These are phyloP conservation scores for Malaclemys terrapin DNA, from an alignment of 2,113 vertebrate species.

Conservation along the genomic window DNA sequence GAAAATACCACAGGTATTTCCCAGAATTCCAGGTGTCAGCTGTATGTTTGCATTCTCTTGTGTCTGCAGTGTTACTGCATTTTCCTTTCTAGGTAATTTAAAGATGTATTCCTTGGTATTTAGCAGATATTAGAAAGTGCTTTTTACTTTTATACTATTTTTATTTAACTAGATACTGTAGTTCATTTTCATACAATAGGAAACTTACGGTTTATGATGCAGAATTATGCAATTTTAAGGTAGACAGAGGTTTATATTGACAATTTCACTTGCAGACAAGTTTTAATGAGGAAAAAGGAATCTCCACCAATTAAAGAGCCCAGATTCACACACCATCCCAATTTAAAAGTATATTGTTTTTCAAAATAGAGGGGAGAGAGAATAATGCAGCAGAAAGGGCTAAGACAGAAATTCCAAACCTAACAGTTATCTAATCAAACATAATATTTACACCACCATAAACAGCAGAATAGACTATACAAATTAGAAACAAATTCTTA, in stretches of 20 bases:
- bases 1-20: constrained; percentile 62
- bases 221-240: constrained; percentile 31
- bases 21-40: constrained; percentile 51
- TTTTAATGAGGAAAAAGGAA: background rate
- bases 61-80: background rate
- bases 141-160: background rate
- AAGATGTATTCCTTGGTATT: constrained; percentile 31
- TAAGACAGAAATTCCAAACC: background rate
- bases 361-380: accelerated
- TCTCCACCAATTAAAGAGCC: background rate
- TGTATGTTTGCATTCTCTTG: constrained; percentile 5
- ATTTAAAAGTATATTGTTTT: background rate
- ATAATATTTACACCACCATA: background rate
- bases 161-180: background rate
- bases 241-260: background rate
- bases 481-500: background rate
- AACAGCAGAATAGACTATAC: background rate
- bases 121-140: constrained; percentile 1
- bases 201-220: background rate
- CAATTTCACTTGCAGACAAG: background rate
- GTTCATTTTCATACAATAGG: background rate
- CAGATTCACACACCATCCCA: background rate
- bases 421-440: background rate
- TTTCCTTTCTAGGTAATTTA: constrained; percentile 33
- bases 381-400: background rate